Evolutionary conservation across 2,113 vertebrate genomes (phyloP), one percentile per base, ranked within the genome.

Genomic region (Megaceryle torquata): DNA sequence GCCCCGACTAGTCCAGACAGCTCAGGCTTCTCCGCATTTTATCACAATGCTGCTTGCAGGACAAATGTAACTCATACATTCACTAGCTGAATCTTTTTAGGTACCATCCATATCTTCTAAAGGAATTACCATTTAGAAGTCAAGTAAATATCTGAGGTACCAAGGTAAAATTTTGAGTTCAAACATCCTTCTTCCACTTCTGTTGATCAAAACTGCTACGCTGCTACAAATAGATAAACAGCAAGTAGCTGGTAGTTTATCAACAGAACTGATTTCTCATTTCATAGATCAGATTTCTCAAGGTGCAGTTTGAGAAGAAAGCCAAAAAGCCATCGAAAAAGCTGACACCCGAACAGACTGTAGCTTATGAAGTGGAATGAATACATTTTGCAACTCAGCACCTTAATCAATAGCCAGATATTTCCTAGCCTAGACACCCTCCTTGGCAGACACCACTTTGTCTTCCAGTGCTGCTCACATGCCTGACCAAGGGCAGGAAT

Each of bases 401-500:
- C 26, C 33, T 41, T 33, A 76, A 82, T 43, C 17, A 16, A 37
- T 13, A 43, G 60, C 48, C 24, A 79, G 46, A 35, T 31, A 79
- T 51, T 54, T 54, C n/a, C 41, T 24, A 10, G 22, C 35, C 29
- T 29, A 50, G 41, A 41, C 28, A 29, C 17, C 41, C 19, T 86
- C 41, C n/a, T 33, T 48, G 59, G 41, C 50, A 91, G 77, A 26
- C 10, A 28, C 25, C 4, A 1, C 76, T 92, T 31, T 80, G 43
- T 56, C 15, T 88, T 76, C 29, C 53, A 65, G 48, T 0, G 0
- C 9, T 29, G 39, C 4, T 1, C 0, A n/a, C 0, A 4, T 31
- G 25, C 22, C 39, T 22, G 13, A 33, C 33, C 67, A 44, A 80
- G 54, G 41, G 48, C 48, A 82, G 59, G n/a, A 82, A 15, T 0